A percentile compares a stretch with the other conserved stretches of the same genome.
phyloP scores from a whole-genome alignment of 2,888 invertebrate genomes.

The Melanophora roralis region DNA sequence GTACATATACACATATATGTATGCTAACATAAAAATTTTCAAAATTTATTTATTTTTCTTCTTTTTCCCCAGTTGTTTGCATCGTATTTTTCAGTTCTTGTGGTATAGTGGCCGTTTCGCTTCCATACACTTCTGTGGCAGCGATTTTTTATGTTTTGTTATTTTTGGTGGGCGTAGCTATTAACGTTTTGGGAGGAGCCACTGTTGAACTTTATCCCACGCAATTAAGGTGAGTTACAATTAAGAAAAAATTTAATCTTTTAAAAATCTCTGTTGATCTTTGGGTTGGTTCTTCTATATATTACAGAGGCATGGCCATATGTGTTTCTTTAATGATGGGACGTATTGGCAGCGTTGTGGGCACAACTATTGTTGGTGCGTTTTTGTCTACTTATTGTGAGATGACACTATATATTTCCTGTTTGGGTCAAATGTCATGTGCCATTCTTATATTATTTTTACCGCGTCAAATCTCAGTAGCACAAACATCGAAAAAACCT shows the following conservation, averaged over 20 bases:
- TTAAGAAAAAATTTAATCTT: background rate
- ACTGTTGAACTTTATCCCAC: conserved; percentile 74
- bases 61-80: conserved; percentile 63
- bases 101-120: conserved; percentile 66
- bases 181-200: conserved; percentile 71
- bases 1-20: no score
- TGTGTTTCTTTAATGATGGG: conserved; percentile 79
- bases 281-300: no score
- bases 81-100: conserved; percentile 66
- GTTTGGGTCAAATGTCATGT: conserved; percentile 66
- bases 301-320: conserved; percentile 78
- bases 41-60: background rate
- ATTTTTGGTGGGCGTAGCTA: conserved; percentile 67
- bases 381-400: conserved; percentile 77
- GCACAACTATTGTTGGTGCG: conserved; percentile 77
- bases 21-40: no score
- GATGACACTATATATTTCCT: conserved; percentile 74
- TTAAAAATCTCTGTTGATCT: background rate
- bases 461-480: conserved; percentile 55
- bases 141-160: conserved; percentile 69
- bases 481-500: background rate
- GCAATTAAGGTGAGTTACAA: conserved; percentile 68
- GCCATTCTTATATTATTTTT: conserved; percentile 67
- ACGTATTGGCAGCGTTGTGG: conserved; percentile 78
- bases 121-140: conserved; percentile 66